Base-by-base conservation (phyloP, 1,140 invertebrate genomes). In the Zaprionus davidi region DNA sequence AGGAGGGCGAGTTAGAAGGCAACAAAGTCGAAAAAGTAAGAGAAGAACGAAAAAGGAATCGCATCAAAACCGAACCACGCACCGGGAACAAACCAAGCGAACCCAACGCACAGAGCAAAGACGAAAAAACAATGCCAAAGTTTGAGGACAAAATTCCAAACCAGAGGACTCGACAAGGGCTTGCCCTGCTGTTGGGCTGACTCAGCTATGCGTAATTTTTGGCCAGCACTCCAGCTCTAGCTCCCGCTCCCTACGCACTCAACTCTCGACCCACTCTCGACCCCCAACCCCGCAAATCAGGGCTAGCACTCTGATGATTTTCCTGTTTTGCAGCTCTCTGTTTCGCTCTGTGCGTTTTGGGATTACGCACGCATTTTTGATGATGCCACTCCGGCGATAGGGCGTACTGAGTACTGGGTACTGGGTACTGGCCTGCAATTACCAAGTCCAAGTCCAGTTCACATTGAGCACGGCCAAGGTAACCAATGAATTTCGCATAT, bases 281-380 rank as follows among this genome's bases (percentile, higher is more conserved):
- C 11, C 31, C 28, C 28, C 13, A 22, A 22, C 34, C 36, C 36
- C 36, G 12, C 28, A 17, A 44, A 44, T 31, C 6, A 44, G 51
- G 53, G 64, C 36, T 44, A 36, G 13, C 53, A n/a, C 53, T 56
- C 51, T 44, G 64, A 56, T 66, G 64, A 67, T 67, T 67, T 58
- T 57, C n/a, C 65, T 57, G 26, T 41, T 55, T 67, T 51, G 20
- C 46, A 51, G 46, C 38, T 34, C 31, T 11, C 9, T 34, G 31
- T 11, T 34, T 34, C 31, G 31, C 9, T 31, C 38, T 58, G 55
- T 66, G 24, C 70, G 83, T 68, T 85, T 62, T 71, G 79, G 82
- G 82, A 82, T 79, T 85, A 76, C 78, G 60, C 82, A 86, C 82
- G 83, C 82, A 87, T 87, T 86, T 86, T 79, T 86, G 76, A 86